These are phyloP conservation scores for Leptoteleia sp. DNA, from an alignment of 1,140 invertebrate species.

Conservation along the genomic window DNA sequence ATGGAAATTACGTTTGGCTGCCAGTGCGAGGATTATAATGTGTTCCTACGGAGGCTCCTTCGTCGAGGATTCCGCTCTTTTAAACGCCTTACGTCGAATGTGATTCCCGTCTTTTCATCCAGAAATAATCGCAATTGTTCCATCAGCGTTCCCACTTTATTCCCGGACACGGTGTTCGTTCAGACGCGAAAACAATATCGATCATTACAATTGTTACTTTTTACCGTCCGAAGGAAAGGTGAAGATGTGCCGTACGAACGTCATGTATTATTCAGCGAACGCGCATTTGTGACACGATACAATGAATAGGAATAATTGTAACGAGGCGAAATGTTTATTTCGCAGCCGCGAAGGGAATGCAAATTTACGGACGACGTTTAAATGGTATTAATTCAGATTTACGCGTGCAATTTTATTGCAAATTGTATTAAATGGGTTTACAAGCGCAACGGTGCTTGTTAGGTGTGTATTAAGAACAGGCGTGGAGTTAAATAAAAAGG, in stretches of 20 bases:
- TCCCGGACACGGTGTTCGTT: constrained; percentile 1
- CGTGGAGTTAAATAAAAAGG: constrained; percentile 21
- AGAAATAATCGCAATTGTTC: constrained; percentile 44
- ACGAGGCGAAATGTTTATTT: constrained; percentile 43
- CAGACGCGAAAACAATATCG: constrained; percentile 45
- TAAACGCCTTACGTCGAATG: constrained; percentile 32
- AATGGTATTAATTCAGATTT: constrained; percentile 53
- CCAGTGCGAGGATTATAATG: constrained; percentile 53
- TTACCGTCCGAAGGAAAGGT: not conserved
- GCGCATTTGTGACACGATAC: constrained; percentile 16
- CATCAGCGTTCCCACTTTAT: constrained; percentile 12
- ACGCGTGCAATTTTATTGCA: constrained; percentile 47
- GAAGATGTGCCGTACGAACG: constrained; percentile 6
- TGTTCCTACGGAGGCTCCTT: constrained; percentile 36
- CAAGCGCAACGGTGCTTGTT: constrained; percentile 16
- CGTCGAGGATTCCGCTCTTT: constrained; percentile 33
- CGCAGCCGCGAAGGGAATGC: constrained; percentile 11
- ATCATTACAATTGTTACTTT: constrained; percentile 46
- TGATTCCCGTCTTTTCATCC: constrained; percentile 32
- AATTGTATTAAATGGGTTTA: constrained; percentile 38
- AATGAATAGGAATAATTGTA: constrained; percentile 43
- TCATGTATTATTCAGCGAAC: constrained; percentile 56
- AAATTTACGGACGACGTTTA: constrained; percentile 32
- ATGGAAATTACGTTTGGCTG: constrained; percentile 72
- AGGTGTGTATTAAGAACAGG: constrained; percentile 1